A percentile compares a stretch with the other conserved stretches of the same genome.
phyloP scores from a whole-genome alignment of 2,113 vertebrate species.

The Naja naja region DNA sequence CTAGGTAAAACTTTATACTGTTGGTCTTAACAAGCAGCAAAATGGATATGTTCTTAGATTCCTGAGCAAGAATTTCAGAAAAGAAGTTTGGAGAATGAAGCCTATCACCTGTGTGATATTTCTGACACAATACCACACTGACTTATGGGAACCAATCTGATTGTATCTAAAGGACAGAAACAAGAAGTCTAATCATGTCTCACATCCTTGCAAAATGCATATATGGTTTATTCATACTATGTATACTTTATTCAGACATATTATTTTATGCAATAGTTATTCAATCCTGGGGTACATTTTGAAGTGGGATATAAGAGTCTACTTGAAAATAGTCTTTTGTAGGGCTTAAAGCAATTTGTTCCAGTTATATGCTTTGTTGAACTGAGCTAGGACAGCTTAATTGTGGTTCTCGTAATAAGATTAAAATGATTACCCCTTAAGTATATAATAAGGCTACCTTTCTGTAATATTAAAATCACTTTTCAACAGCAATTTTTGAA shows the following conservation, averaged over 20 bases:
- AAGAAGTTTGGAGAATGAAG: background rate
- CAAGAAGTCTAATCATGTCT: background rate
- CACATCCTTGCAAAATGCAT: background rate
- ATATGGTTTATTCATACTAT: background rate
- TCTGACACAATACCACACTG: background rate
- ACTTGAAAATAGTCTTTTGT: background rate
- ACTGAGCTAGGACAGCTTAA: background rate
- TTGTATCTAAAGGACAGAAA: background rate
- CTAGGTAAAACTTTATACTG: background rate
- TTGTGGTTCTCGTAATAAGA: background rate
- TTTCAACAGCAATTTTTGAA: background rate
- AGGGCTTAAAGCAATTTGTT: background rate
- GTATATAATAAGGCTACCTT: background rate
- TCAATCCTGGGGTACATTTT: background rate
- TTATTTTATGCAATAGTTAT: background rate
- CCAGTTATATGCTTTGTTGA: background rate
- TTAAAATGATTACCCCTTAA: background rate
- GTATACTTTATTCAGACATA: background rate
- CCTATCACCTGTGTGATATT: background rate
- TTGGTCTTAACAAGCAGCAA: constrained; percentile 19
- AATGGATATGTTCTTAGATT: background rate
- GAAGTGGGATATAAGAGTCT: background rate
- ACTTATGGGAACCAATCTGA: background rate
- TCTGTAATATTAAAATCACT: background rate
- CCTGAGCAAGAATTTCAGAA: background rate